Conservation (phyloP, 2,888 invertebrate genomes). For the Cheilosia variabilis region DNA sequence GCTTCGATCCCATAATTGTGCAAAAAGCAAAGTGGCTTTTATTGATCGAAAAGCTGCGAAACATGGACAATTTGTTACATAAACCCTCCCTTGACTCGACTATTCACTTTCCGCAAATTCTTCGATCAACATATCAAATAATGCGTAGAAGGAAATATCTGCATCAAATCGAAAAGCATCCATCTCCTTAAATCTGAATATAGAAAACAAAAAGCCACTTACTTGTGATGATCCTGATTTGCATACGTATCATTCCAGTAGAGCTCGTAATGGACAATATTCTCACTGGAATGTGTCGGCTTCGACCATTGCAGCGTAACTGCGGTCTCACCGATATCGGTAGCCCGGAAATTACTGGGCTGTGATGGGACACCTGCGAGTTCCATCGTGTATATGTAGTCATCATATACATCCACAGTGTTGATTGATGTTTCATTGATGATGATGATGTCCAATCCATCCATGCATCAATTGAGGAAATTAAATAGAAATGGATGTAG, state of each 20-base stretch:
- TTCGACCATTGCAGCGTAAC: constrained; percentile 96
- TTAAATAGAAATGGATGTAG: constrained; percentile 68
- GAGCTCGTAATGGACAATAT: constrained; percentile 96
- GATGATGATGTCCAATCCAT: constrained; percentile 52
- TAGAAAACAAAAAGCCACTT: constrained; percentile 79
- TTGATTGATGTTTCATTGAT: constrained; percentile 50
- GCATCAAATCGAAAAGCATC: neutral
- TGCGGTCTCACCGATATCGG: constrained; percentile 94
- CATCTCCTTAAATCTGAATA: neutral
- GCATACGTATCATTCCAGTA: constrained; percentile 99
- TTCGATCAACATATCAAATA: too few species aligned
- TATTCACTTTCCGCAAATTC: too few species aligned
- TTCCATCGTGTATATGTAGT: constrained; percentile 9
- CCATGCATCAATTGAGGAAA: constrained; percentile 55
- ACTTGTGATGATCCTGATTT: constrained; percentile 93
- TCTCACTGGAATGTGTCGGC: constrained; percentile 95
- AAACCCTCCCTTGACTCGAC: too few species aligned
- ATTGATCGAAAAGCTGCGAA: too few species aligned
- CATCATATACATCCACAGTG: constrained; percentile 23
- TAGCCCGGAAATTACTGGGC: constrained; percentile 94
- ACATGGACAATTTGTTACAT: too few species aligned
- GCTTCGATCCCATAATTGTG: too few species aligned
- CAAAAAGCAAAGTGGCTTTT: too few species aligned
- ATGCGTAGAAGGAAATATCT: neutral
- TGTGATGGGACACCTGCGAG: constrained; percentile 95